Base-by-base conservation (phyloP, 2,888 invertebrate genomes). In the Sericinus montela region DNA sequence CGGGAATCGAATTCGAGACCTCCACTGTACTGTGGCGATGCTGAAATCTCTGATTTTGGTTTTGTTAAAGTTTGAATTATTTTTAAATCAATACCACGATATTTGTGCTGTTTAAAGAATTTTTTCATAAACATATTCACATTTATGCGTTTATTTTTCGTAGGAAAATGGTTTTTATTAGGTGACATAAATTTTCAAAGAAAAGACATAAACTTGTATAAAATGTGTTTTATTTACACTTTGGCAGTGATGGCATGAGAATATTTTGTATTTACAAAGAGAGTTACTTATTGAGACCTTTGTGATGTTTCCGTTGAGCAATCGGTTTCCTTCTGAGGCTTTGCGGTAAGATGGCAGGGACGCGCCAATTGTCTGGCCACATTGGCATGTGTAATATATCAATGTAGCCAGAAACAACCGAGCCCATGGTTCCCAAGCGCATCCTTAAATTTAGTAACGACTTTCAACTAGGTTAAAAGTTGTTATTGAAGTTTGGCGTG, bases 161-260 rank as follows among this genome's bases (percentile, higher is more conserved):
- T n/a, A n/a, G n/a, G n/a, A n/a, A n/a, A n/a, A n/a, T n/a, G n/a
- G n/a, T n/a, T n/a, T n/a, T n/a, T n/a, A n/a, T n/a, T n/a, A 19
- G 25, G 8, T 8, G 25, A 25, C 7, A 25, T 4, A 25, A 25
- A 2, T 1, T 8, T 14, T 25, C n/a, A 23, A 28, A 41, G 16
- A 30, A 41, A 41, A 30, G 3, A 16, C 9, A 19, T n/a, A n/a
- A 23, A 15, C 6, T 46, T 39, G 39, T 46, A 46, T 46, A 46
- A 45, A 45, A 75, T 69, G 64, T 63, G 77, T 83, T 87, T 87
- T 86, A 85, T 86, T 87, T 83, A 87, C 87, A 87, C 87, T 88
- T 87, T 88, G 87, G 87, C 86, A 86, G 86, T 88, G 86, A 83
- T 84, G 83, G 81, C 80, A 77, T 83, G 71, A 75, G 67, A n/a